Evolutionary conservation across 1,140 invertebrate species (phyloP).

Genomic region (Bombus sibiricus): DNA sequence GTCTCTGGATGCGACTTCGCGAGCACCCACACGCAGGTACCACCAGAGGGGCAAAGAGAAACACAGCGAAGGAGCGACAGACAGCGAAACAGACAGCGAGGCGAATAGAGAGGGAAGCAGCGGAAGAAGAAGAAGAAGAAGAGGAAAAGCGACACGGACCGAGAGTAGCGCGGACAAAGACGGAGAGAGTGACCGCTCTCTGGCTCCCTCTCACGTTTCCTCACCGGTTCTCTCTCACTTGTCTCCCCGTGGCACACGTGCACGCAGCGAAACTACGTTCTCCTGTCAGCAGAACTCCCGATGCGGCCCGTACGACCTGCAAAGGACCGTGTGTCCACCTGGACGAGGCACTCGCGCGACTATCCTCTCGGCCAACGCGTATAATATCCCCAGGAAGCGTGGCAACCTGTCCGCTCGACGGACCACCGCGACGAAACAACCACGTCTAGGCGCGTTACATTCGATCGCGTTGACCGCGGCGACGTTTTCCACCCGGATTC

Average conservation of each 20-base stretch:
- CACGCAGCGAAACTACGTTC: conserved; percentile 52
- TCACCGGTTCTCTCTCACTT: conserved; percentile 45
- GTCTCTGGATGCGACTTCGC: conserved; percentile 24
- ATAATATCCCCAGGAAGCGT: background rate
- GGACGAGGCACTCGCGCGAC: conserved; percentile 10
- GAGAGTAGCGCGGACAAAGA: conserved; percentile 23
- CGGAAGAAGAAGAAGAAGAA: conserved; percentile 4
- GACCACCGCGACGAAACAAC: background rate
- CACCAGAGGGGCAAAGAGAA: background rate
- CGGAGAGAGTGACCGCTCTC: conserved; percentile 32
- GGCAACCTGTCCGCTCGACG: background rate
- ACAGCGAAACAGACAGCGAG: background rate
- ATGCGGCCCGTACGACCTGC: conserved; percentile 18
- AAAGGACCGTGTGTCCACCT: background rate
- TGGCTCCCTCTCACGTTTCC: conserved; percentile 39
- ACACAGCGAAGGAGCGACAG: background rate
- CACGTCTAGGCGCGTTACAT: background rate
- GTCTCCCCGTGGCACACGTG: conserved; percentile 65
- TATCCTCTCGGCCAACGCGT: background rate
- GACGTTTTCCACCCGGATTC: conserved; percentile 72
- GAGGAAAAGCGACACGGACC: conserved; percentile 9
- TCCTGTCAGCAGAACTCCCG: conserved; percentile 39
- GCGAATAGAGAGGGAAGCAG: background rate
- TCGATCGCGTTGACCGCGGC: conserved; percentile 31
- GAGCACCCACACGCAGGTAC: conserved; percentile 35